Evolutionary conservation across 2,797 vertebrate species (phyloP), one percentile per base, ranked within the genome.

Genomic region (Lophius americanus): DNA sequence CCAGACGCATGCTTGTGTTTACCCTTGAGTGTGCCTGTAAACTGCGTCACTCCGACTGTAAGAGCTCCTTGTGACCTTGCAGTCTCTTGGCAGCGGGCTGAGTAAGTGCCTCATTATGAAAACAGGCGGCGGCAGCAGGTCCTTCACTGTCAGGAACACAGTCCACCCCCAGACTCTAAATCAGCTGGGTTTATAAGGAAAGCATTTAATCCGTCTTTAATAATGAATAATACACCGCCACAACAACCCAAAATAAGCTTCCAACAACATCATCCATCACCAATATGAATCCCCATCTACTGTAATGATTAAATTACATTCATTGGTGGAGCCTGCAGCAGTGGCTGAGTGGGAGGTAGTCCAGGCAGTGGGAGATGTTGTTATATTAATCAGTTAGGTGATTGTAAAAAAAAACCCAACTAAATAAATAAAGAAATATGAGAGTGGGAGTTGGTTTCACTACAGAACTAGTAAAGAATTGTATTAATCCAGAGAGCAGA

Each of bases 171-270:
- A 60, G 78, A 87, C 75, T 71, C 78, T 87, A 89, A 89, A 91
- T 89, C 85, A 88, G 81, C 78, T 78, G 65, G 75, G 68, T 57
- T 39, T 78, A 82, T 68, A 79, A 83, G 79, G 70, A 85, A 87
- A 81, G 68, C 82, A 78, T 90, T 88, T 86, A 85, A 82, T 70
- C 60, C 35, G 33, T 74, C 82, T 85, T 91, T 90, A 91, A 92
- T 88, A 88, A 84, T 90, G 91, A 92, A 91, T 85, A 88, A 92
- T 89, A 72, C 59, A 75, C 82, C 81, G 71, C 52, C 68, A 82
- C 74, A 47, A 49, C 70, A 68, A 78, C 74, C 78, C 79, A 79
- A 82, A 87, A 84, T 83, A 76, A 75, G 68, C 64, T 72, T 64
- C 64, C 64, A 39, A 78, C 74, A 77, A 79, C 70, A 54, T 62